A percentile compares a stretch with the other conserved stretches of the same genome.
Evolutionary conservation across 1,140 invertebrate species (phyloP).

Genomic region (Meteorus sp.): DNA sequence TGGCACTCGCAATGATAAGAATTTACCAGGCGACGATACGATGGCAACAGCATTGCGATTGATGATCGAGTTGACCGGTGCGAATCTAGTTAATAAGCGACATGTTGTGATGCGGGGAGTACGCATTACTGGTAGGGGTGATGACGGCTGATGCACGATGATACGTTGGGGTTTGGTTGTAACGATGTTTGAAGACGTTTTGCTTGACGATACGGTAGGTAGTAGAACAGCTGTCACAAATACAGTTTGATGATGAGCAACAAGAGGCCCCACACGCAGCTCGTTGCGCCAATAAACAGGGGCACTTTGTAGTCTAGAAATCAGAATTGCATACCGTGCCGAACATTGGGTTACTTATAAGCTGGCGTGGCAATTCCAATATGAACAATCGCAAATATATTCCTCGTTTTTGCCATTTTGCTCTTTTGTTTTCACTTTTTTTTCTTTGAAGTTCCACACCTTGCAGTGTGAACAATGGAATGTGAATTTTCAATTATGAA

Average conservation of each 20-base stretch:
- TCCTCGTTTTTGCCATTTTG: not conserved
- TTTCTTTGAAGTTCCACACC: not conserved
- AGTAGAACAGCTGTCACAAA: slow-evolving; percentile 65
- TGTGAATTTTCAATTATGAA: not conserved
- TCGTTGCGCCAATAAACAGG: slow-evolving; percentile 71
- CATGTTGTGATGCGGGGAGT: slow-evolving; percentile 54
- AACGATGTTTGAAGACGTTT: slow-evolving; percentile 47
- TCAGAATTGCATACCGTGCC: slow-evolving; percentile 60
- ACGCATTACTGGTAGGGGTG: slow-evolving; percentile 58
- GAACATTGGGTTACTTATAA: slow-evolving; percentile 35
- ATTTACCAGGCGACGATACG: slow-evolving; percentile 52
- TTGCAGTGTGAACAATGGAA: no score
- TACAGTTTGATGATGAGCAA: slow-evolving; percentile 71
- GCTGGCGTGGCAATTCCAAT: slow-evolving; percentile 29
- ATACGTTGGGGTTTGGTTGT: slow-evolving; percentile 55
- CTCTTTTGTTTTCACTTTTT: not conserved
- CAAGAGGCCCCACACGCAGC: slow-evolving; percentile 71
- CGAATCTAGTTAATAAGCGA: slow-evolving; percentile 58
- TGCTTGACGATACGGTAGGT: slow-evolving; percentile 43
- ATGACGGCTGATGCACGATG: slow-evolving; percentile 54
- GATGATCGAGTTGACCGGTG: slow-evolving; percentile 53
- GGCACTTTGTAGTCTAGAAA: slow-evolving; percentile 70
- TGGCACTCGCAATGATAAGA: slow-evolving; percentile 18
- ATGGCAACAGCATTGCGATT: slow-evolving; percentile 48
- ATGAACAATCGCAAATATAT: slow-evolving; percentile 31